Conservation (phyloP, 2,888 invertebrate species). For the Corbicula japonica region DNA sequence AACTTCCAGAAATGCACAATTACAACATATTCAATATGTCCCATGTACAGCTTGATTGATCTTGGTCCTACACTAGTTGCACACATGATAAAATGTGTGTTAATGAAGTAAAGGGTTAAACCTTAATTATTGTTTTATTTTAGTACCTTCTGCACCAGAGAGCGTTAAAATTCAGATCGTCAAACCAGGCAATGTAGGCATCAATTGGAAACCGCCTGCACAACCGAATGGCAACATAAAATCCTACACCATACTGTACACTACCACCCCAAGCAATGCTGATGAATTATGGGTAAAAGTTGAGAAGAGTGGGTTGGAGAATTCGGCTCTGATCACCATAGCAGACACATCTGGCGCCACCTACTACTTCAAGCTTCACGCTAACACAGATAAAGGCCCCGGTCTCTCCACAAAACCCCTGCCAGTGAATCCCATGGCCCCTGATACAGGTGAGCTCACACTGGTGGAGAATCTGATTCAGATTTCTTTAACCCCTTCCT, state of each 20-base stretch:
- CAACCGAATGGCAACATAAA: constrained; percentile 88
- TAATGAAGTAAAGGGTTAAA: too few relatives aligned
- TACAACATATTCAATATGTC: too few relatives aligned
- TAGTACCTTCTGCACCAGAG: constrained; percentile 89
- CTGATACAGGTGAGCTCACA: constrained; percentile 12
- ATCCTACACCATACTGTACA: constrained; percentile 89
- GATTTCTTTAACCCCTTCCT: too few relatives aligned
- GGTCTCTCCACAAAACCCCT: constrained; percentile 86
- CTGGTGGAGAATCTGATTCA: background rate
- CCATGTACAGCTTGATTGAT: too few relatives aligned
- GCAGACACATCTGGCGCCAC: constrained; percentile 1
- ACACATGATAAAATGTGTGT: too few relatives aligned
- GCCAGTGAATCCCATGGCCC: background rate
- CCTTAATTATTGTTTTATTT: constrained; percentile 62
- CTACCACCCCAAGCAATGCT: constrained; percentile 15
- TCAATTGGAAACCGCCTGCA: constrained; percentile 89
- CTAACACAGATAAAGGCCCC: constrained; percentile 88
- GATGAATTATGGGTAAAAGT: constrained; percentile 46
- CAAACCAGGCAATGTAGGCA: constrained; percentile 88
- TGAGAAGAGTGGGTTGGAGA: constrained; percentile 39
- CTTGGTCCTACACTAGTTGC: too few relatives aligned
- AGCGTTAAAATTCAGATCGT: constrained; percentile 88
- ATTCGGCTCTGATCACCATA: constrained; percentile 42
- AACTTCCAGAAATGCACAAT: too few relatives aligned
- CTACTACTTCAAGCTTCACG: constrained; percentile 88